These are phyloP conservation scores for Drosophila nikananu DNA, from an alignment of 1,140 invertebrate genomes.

Conservation along the genomic window DNA sequence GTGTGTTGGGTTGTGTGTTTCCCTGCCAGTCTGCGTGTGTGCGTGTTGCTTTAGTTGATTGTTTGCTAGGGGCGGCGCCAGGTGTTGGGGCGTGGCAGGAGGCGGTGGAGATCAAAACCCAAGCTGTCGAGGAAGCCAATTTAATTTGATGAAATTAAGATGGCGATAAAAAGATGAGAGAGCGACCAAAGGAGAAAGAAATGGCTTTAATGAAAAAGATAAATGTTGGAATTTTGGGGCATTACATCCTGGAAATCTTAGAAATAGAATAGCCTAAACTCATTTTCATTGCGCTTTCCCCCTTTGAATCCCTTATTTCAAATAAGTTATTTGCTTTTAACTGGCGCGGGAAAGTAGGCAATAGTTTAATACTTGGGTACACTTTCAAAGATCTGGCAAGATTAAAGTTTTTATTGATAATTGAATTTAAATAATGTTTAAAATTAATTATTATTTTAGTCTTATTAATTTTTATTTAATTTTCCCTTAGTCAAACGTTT, in stretches of 20 bases:
- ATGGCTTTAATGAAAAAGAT: not conserved
- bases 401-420: no score
- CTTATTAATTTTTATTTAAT: no score
- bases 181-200: not conserved
- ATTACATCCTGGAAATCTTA: not conserved
- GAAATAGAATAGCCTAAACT: not conserved
- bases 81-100: conserved; percentile 39
- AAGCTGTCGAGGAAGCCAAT: conserved; percentile 58
- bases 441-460: no score
- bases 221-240: not conserved
- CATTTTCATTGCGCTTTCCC: not conserved
- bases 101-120: conserved; percentile 1
- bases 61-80: conserved; percentile 63
- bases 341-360: not conserved
- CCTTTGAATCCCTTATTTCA: not conserved
- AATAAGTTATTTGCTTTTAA: no score
- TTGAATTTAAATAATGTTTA: no score
- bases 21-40: conserved; percentile 8
- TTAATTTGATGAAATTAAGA: conserved; percentile 74
- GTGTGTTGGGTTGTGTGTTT: conserved; percentile 8
- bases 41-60: conserved; percentile 73
- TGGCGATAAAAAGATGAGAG: conserved; percentile 51
- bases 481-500: no score
- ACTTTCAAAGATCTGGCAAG: no score
- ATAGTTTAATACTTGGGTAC: no score